A percentile compares a stretch with the other conserved stretches of the same genome.
These are phyloP conservation scores for Cylloceria caligata DNA, from an alignment of 2,888 invertebrate species.

Conservation along the genomic window DNA sequence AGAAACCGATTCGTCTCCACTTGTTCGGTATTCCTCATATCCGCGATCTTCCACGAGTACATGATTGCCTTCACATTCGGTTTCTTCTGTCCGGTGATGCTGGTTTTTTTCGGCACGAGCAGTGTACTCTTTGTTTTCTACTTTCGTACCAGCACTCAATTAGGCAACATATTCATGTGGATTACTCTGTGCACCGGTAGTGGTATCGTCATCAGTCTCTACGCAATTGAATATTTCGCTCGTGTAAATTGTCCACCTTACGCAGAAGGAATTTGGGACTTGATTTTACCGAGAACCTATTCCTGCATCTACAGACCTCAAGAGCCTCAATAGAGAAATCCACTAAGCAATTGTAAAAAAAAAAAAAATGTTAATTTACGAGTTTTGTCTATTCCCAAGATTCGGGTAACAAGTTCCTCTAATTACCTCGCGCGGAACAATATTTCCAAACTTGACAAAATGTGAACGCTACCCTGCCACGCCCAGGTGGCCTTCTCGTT, in stretches of 20 bases:
- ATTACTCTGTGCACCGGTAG: slow-evolving; percentile 91
- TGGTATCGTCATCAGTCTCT: slow-evolving; percentile 91
- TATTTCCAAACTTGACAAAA: not conserved
- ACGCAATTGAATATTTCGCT: slow-evolving; percentile 95
- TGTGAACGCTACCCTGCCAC: not conserved
- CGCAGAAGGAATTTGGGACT: slow-evolving; percentile 83
- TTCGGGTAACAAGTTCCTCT: not conserved
- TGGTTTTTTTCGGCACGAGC: slow-evolving; percentile 90
- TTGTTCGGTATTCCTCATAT: slow-evolving; percentile 90
- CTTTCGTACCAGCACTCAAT: slow-evolving; percentile 84
- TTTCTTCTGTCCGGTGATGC: slow-evolving; percentile 95
- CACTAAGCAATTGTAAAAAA: no score
- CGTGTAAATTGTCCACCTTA: slow-evolving; percentile 89
- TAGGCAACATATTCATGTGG: slow-evolving; percentile 95
- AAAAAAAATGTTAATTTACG: no score
- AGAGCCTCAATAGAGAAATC: not conserved
- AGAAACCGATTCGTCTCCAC: slow-evolving; percentile 84
- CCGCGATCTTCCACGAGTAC: slow-evolving; percentile 95
- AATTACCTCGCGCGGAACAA: not conserved
- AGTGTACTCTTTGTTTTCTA: slow-evolving; percentile 87
- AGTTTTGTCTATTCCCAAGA: not conserved
- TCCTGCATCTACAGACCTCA: slow-evolving; percentile 73
- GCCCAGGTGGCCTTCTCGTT: not conserved
- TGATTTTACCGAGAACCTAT: slow-evolving; percentile 86
- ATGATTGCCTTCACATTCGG: slow-evolving; percentile 91